Percentiles rank a stretch among this genome's conserved stretches.
These are phyloP conservation scores for Rhaphigaster nebulosa DNA, from an alignment of 2,888 invertebrate species.

Conservation along the genomic window DNA sequence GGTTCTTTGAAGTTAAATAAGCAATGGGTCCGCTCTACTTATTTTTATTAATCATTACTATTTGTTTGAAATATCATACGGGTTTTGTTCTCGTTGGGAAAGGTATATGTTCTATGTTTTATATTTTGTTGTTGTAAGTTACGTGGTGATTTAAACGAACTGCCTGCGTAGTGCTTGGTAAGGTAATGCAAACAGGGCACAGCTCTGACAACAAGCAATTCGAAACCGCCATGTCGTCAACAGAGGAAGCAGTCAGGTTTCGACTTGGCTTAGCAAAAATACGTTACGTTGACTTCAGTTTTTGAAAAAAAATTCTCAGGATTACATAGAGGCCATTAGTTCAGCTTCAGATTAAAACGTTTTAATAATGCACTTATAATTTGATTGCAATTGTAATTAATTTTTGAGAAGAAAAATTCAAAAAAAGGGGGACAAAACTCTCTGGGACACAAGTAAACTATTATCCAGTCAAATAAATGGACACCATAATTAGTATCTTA, in stretches of 20 bases:
- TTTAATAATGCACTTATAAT: no score
- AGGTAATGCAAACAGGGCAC: background rate
- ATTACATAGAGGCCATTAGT: no score
- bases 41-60: background rate
- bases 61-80: background rate
- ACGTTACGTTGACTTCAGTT: background rate
- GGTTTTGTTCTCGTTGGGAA: background rate
- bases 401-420: no score
- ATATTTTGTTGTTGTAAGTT: no score
- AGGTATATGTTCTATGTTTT: background rate
- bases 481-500: no score
- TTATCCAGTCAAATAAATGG: no score
- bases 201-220: background rate
- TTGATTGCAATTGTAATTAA: no score
- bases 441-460: no score
- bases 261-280: background rate
- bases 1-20: background rate
- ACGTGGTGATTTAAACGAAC: background rate
- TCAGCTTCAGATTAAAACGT: no score
- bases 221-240: background rate
- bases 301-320: background rate
- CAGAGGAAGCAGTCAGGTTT: background rate
- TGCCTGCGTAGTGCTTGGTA: background rate
- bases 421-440: no score
- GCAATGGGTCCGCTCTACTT: background rate